Conservation (phyloP, 2,797 vertebrate genomes). For the Periophthalmus magnuspinnatus region DNA sequence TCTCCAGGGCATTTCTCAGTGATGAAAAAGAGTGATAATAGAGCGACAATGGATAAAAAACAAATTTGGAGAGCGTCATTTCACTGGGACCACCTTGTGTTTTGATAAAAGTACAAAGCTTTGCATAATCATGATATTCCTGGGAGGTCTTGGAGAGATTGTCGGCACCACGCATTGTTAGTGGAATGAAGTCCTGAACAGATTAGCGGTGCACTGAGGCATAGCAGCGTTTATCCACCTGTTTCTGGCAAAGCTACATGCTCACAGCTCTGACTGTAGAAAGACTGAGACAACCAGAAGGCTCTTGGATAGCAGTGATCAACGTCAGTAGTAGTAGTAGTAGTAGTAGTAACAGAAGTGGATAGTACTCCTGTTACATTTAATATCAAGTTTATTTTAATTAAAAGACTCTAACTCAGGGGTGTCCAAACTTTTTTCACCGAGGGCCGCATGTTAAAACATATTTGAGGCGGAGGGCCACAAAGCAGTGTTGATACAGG, state of each 20-base stretch:
- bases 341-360: too few relatives aligned
- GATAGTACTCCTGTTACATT: too few relatives aligned
- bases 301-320: too few relatives aligned
- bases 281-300: not conserved
- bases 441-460: too few relatives aligned
- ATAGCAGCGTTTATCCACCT: constrained; percentile 44
- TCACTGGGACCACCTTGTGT: constrained; percentile 57
- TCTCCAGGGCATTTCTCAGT: constrained; percentile 27
- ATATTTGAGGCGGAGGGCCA: too few relatives aligned
- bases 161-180: constrained; percentile 55
- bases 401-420: too few relatives aligned
- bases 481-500: too few relatives aligned
- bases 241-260: constrained; percentile 31
- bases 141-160: constrained; percentile 43
- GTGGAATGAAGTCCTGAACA: constrained; percentile 49
- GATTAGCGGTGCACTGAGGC: constrained; percentile 41
- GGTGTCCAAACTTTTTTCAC: too few relatives aligned
- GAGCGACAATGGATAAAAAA: constrained; percentile 33
- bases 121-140: constrained; percentile 54
- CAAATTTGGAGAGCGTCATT: constrained; percentile 31
- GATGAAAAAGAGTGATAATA: constrained; percentile 58
- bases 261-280: constrained; percentile 35
- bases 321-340: too few relatives aligned
- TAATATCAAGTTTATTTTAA: too few relatives aligned
- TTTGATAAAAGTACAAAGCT: constrained; percentile 59